phyloP scores from a whole-genome alignment of 1,140 invertebrate species.

The Ephestia elutella region DNA sequence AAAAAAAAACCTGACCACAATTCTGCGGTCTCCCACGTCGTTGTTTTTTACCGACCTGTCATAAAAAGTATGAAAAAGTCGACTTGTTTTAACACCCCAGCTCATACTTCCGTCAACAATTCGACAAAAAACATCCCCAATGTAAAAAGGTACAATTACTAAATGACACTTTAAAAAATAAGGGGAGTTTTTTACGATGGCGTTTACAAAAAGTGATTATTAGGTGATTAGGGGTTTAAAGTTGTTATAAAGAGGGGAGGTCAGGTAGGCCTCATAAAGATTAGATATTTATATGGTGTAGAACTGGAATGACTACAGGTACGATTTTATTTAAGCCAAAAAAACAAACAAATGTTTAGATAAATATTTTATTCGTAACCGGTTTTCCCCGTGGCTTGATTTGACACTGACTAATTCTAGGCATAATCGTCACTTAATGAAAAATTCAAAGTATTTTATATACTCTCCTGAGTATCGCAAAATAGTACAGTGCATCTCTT shows the following conservation, averaged over 20 bases:
- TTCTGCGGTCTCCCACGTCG: slow-evolving; percentile 24
- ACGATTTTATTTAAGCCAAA: too few relatives aligned
- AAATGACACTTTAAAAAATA: slow-evolving; percentile 30
- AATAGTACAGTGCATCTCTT: too few relatives aligned
- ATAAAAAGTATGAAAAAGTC: slow-evolving; percentile 21
- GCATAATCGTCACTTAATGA: too few relatives aligned
- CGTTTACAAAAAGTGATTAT: slow-evolving; percentile 6
- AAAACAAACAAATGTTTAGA: too few relatives aligned
- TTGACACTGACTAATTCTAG: too few relatives aligned
- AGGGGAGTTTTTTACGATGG: slow-evolving; percentile 35
- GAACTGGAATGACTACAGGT: too few relatives aligned
- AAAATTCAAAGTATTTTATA: too few relatives aligned
- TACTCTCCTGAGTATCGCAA: too few relatives aligned
- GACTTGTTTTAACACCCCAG: slow-evolving; percentile 20
- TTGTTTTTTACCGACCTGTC: slow-evolving; percentile 15
- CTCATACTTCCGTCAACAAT: slow-evolving; percentile 26
- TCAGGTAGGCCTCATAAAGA: background rate
- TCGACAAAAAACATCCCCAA: slow-evolving; percentile 31
- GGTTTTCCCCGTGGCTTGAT: too few relatives aligned
- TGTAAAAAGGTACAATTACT: slow-evolving; percentile 26
- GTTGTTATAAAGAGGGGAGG: background rate
- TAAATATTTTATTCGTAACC: too few relatives aligned
- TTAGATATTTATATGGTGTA: too few relatives aligned
- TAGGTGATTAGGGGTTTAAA: slow-evolving; percentile 1
- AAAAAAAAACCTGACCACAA: background rate